A percentile compares a stretch with the other conserved stretches of the same genome.
Conservation (phyloP, 2,797 vertebrate genomes). For the Sciaenops ocellatus region DNA sequence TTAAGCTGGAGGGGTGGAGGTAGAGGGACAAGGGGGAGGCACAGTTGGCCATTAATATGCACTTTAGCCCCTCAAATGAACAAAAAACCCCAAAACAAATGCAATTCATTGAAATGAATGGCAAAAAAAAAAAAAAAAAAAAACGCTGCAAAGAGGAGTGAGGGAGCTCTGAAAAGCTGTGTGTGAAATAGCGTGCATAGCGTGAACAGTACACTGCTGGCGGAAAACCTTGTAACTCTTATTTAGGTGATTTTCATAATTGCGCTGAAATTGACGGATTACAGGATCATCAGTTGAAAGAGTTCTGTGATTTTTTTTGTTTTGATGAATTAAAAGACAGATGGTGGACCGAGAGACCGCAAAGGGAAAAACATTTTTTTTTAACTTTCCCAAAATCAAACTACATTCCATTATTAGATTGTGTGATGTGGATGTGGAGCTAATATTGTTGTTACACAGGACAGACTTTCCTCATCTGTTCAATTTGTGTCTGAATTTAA, state of each 20-base stretch:
- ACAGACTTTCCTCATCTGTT: no score
- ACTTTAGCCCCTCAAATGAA: slow-evolving; percentile 67
- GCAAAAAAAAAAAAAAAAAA: slow-evolving; percentile 1
- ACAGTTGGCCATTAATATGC: slow-evolving; percentile 62
- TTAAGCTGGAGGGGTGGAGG: slow-evolving; percentile 48
- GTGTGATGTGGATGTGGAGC: no score
- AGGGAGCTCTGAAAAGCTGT: not conserved
- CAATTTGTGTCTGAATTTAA: no score
- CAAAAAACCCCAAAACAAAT: slow-evolving; percentile 53
- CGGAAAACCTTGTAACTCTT: slow-evolving; percentile 6
- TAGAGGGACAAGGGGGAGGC: slow-evolving; percentile 4
- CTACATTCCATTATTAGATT: no score
- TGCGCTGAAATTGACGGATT: not conserved
- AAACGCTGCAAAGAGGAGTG: not conserved
- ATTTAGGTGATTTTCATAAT: slow-evolving; percentile 6
- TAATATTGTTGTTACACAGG: no score
- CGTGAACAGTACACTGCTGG: not conserved
- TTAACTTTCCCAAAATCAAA: no score
- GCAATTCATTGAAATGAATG: slow-evolving; percentile 32
- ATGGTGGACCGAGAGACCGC: not conserved
- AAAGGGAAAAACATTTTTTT: not conserved
- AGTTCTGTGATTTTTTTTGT: not conserved
- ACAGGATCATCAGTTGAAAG: not conserved
- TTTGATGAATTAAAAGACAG: not conserved
- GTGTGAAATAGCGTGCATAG: not conserved